These are phyloP conservation scores for Tricholauxania praeusta DNA, from an alignment of 2,888 invertebrate species.

Conservation along the genomic window DNA sequence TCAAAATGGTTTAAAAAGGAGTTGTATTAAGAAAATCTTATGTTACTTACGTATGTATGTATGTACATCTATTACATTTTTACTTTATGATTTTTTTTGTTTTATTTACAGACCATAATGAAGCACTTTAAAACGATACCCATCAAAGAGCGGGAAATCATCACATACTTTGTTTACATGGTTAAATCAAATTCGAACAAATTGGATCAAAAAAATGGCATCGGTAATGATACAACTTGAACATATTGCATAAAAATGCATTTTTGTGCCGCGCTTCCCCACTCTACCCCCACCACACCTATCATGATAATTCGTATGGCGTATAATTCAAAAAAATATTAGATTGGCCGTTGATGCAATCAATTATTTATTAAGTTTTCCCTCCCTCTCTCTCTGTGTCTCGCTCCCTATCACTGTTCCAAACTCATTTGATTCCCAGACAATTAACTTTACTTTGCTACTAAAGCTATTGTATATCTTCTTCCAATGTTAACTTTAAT, in stretches of 20 bases:
- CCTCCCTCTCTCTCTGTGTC: too few relatives aligned
- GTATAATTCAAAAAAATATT: too few relatives aligned
- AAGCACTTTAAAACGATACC: slow-evolving; percentile 96
- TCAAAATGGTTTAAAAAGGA: too few relatives aligned
- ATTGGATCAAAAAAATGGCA: slow-evolving; percentile 67
- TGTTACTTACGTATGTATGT: background rate
- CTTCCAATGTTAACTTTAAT: too few relatives aligned
- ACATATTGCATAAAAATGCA: slow-evolving; percentile 28
- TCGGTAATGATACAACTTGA: slow-evolving; percentile 64
- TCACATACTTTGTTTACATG: slow-evolving; percentile 96
- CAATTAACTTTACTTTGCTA: too few relatives aligned
- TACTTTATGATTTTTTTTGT: slow-evolving; percentile 31
- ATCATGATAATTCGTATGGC: too few relatives aligned
- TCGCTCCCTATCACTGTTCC: too few relatives aligned
- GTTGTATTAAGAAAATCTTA: background rate
- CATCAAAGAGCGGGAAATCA: slow-evolving; percentile 93
- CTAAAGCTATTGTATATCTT: too few relatives aligned
- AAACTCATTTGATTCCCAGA: too few relatives aligned
- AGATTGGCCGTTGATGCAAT: too few relatives aligned
- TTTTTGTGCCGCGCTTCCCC: slow-evolving; percentile 5
- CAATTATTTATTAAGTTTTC: too few relatives aligned
- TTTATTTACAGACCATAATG: slow-evolving; percentile 81
- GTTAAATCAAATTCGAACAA: slow-evolving; percentile 84
- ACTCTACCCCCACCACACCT: too few relatives aligned
- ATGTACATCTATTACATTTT: background rate